phyloP scores from a whole-genome alignment of 2,113 vertebrate genomes.

The Alaudala cheleensis region DNA sequence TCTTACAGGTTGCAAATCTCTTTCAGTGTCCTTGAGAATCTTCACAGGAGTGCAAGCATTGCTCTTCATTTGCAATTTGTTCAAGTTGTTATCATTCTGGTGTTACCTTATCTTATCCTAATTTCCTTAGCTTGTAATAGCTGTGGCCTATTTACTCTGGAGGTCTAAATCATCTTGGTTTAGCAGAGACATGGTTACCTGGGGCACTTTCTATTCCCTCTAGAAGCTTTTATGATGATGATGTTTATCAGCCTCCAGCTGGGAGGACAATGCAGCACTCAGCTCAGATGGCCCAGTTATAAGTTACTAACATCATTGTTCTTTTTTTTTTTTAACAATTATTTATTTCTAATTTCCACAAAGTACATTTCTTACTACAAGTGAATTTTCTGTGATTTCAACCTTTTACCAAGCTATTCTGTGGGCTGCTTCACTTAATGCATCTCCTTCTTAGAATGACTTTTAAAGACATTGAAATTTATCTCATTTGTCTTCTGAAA shows the following conservation, averaged over 20 bases:
- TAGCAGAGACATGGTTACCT: constrained; percentile 19
- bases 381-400: neutral
- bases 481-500: neutral
- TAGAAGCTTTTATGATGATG: neutral
- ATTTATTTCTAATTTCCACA: neutral
- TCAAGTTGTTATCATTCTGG: neutral
- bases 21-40: constrained; percentile 8
- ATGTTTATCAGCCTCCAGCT: constrained; percentile 13
- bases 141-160: constrained; percentile 36
- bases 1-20: neutral
- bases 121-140: constrained; percentile 43
- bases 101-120: constrained; percentile 38
- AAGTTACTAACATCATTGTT: neutral
- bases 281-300: constrained; percentile 35
- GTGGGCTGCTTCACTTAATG: neutral
- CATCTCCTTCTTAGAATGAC: neutral
- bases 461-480: neutral
- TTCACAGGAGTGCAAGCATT: neutral
- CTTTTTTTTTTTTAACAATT: neutral
- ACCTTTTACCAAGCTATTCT: neutral
- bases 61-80: neutral
- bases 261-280: neutral
- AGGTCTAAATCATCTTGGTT: constrained; percentile 26
- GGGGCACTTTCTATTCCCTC: constrained; percentile 46
- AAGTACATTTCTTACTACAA: neutral